These are phyloP conservation scores for Tortricodes alternella DNA, from an alignment of 2,888 invertebrate genomes.

Conservation along the genomic window DNA sequence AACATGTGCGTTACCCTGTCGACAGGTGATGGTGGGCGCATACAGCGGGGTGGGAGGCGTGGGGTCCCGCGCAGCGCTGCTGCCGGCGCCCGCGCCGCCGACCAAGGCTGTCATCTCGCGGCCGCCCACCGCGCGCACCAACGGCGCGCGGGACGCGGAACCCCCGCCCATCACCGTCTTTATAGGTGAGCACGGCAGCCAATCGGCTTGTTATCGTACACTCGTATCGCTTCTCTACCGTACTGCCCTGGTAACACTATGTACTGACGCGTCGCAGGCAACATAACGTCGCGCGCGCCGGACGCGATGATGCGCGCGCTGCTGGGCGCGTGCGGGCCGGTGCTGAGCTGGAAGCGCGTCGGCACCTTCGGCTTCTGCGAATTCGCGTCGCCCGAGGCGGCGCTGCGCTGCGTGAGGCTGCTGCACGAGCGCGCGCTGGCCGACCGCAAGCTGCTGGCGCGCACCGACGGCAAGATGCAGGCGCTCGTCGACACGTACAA, in stretches of 20 bases:
- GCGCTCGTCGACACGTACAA: constrained; percentile 96
- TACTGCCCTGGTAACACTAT: too few relatives aligned
- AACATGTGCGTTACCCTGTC: too few relatives aligned
- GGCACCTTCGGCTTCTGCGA: constrained; percentile 99
- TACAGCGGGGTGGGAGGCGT: constrained; percentile 47
- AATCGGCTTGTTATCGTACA: too few relatives aligned
- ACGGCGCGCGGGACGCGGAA: constrained; percentile 74
- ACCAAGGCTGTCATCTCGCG: constrained; percentile 50
- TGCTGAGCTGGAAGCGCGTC: constrained; percentile 98
- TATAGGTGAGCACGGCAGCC: too few relatives aligned
- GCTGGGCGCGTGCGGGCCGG: constrained; percentile 95
- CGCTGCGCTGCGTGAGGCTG: constrained; percentile 95
- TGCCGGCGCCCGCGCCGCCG: constrained; percentile 51
- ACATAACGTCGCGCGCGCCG: constrained; percentile 96
- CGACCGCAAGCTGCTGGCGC: constrained; percentile 96
- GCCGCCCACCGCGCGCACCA: constrained; percentile 60
- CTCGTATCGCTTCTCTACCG: too few relatives aligned
- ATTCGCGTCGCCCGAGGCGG: constrained; percentile 96
- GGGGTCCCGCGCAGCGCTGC: constrained; percentile 45
- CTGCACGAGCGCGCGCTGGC: constrained; percentile 96
- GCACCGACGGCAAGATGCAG: constrained; percentile 98
- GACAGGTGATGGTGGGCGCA: constrained; percentile 76
- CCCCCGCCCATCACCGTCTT: constrained; percentile 98
- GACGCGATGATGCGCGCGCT: constrained; percentile 97
- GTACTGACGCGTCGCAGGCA: constrained; percentile 80